Conservation (phyloP, 2,888 invertebrate genomes). For the Augochlorella aurata region DNA sequence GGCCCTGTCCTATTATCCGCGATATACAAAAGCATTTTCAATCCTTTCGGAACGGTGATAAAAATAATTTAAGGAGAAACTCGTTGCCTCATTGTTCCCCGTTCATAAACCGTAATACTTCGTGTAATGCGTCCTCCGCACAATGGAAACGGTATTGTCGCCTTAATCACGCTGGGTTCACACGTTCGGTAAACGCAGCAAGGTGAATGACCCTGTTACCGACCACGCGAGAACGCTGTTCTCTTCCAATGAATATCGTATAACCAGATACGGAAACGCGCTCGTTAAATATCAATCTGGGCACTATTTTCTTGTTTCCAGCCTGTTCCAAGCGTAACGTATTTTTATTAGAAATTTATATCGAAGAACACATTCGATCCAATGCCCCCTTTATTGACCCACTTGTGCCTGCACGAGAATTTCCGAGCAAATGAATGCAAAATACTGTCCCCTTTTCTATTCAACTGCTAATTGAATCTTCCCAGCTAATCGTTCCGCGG, state of each 20-base stretch:
- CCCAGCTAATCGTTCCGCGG: neutral
- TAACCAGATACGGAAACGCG: neutral
- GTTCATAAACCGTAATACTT: neutral
- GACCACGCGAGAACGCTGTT: neutral
- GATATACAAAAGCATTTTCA: neutral
- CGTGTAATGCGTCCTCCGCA: neutral
- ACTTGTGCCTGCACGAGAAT: conserved; percentile 5
- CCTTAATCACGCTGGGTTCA: conserved; percentile 2
- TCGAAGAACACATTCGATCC: neutral
- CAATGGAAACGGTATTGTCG: neutral
- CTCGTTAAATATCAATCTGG: neutral
- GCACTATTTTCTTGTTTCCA: neutral
- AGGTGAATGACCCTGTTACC: conserved; percentile 4
- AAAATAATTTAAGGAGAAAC: neutral
- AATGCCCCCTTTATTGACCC: conserved; percentile 6
- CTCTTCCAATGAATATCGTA: neutral
- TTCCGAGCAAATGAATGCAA: conserved; percentile 2
- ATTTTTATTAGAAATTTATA: conserved; percentile 4
- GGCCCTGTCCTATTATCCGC: neutral
- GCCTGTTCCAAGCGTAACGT: too few relatives aligned
- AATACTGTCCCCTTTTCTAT: neutral
- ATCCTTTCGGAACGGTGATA: neutral
- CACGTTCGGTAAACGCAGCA: conserved; percentile 1
- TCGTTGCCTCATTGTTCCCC: neutral
- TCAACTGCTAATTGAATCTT: conserved; percentile 4